Evolutionary conservation across 2,888 invertebrate genomes (phyloP).

Genomic region (Sylvicola cinctus): DNA sequence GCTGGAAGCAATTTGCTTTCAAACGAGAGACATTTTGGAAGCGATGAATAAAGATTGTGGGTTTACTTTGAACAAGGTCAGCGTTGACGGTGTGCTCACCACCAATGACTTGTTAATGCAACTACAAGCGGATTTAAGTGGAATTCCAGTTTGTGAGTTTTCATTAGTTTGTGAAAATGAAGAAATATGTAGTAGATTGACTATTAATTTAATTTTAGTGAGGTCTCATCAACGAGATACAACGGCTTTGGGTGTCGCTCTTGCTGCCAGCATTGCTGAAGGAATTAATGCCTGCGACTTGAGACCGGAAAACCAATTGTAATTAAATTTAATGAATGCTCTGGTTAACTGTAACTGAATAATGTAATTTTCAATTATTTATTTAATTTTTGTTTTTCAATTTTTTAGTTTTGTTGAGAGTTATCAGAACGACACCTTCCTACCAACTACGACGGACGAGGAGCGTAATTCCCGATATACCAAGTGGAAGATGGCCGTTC

Average conservation of each 20-base stretch:
- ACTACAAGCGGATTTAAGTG: constrained; percentile 82
- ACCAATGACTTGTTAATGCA: constrained; percentile 84
- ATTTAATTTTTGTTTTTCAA: constrained; percentile 1
- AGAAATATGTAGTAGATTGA: not conserved
- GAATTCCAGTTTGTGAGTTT: constrained; percentile 67
- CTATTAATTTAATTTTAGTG: constrained; percentile 25
- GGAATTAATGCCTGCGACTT: constrained; percentile 51
- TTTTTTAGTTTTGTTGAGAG: constrained; percentile 20
- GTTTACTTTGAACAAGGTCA: constrained; percentile 54
- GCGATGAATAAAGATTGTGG: constrained; percentile 89
- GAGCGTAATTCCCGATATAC: constrained; percentile 67
- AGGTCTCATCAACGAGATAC: constrained; percentile 74
- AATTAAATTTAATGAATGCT: no score
- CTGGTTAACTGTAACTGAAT: no score
- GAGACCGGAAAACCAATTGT: constrained; percentile 32
- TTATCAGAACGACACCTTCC: constrained; percentile 47
- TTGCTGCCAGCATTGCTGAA: constrained; percentile 69
- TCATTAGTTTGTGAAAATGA: not conserved
- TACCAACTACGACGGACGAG: constrained; percentile 59
- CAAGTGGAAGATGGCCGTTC: constrained; percentile 90
- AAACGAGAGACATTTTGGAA: constrained; percentile 82
- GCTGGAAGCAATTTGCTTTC: constrained; percentile 89
- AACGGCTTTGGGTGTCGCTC: constrained; percentile 81
- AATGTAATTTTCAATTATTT: not conserved
- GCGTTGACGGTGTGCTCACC: constrained; percentile 90